Evolutionary conservation across 2,888 invertebrate species (phyloP).

Genomic region (Nephrocerus scutellatus): DNA sequence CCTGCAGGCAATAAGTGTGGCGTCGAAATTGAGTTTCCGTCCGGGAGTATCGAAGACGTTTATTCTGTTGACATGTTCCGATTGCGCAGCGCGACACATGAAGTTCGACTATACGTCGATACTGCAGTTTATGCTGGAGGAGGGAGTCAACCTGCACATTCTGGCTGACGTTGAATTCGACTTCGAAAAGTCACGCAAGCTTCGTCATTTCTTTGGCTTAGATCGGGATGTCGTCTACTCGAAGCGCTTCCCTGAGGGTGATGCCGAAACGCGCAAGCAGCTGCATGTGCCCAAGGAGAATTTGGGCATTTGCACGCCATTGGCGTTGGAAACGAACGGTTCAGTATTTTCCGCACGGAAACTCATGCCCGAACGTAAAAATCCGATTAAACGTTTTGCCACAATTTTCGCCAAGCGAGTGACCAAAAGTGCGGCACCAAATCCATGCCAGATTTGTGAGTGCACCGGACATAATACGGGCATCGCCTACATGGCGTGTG

Average conservation of each 20-base stretch:
- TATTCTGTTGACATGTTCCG: constrained; percentile 71
- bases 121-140: constrained; percentile 73
- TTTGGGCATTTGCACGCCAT: constrained; percentile 70
- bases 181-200: constrained; percentile 63
- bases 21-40: constrained; percentile 67
- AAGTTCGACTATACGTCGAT: constrained; percentile 78
- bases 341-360: constrained; percentile 59
- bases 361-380: constrained; percentile 52
- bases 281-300: constrained; percentile 68
- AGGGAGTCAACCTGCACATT: constrained; percentile 73
- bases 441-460: constrained; percentile 60
- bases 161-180: constrained; percentile 75
- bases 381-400: constrained; percentile 56
- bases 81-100: constrained; percentile 63
- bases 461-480: constrained; percentile 62
- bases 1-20: constrained; percentile 67
- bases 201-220: constrained; percentile 70
- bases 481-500: constrained; percentile 60
- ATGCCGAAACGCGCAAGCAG: constrained; percentile 63
- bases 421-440: constrained; percentile 56
- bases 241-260: constrained; percentile 70
- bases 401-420: constrained; percentile 62
- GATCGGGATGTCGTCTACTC: constrained; percentile 73
- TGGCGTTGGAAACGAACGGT: constrained; percentile 79
- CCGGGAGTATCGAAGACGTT: constrained; percentile 78